Evolutionary conservation across 2,888 invertebrate species (phyloP), one percentile per base, ranked within the genome.

Genomic region (Pseudolycoriella hygida): DNA sequence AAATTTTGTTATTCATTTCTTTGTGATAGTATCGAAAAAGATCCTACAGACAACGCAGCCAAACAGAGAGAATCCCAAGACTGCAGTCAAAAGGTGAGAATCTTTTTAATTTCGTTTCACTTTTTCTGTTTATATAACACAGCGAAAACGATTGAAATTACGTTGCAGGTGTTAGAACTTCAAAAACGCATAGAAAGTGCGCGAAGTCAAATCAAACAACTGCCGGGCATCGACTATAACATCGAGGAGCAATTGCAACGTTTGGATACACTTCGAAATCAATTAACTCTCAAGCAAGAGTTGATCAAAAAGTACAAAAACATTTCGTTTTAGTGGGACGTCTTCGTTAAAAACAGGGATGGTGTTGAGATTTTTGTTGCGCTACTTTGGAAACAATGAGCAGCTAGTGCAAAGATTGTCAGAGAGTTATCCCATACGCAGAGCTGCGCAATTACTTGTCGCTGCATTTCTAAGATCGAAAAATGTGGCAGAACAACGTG

Each of bases 181-280:
- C 87, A 89, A 56, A 86, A 84, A 58, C 85, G 89, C 60, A 72
- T 96, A 44, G 88, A 92, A 51, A 75, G 82, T 49, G 86, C 87
- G 1, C 74, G 89, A 54, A 74, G 81, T 49, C 85, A 88, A 73
- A 86, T 89, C 60, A 59, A 55, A 37, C 59, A 62, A 45, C 49
- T 66, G 14, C 59, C 62, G 1, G 66, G 94, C 15, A 44, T 44
- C n/a, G 89, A 92, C 51, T 85, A 77, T 60, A 93, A 88, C 58
- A 88, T 87, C 67, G 88, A 92, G 56, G 92, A 93, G 55, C 93
- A 94, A 61, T 66, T 90, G 17, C 80, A 83, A 60, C 83, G 86
- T 55, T 72, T 93, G 57, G 89, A 92, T 61, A 78, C 85, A 45
- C 71, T 93, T 12, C 74, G 86, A 51, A 86, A 84, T 50, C 93